Conservation (phyloP, 2,797 vertebrate species). For the Hoplostethus mediterraneus region DNA sequence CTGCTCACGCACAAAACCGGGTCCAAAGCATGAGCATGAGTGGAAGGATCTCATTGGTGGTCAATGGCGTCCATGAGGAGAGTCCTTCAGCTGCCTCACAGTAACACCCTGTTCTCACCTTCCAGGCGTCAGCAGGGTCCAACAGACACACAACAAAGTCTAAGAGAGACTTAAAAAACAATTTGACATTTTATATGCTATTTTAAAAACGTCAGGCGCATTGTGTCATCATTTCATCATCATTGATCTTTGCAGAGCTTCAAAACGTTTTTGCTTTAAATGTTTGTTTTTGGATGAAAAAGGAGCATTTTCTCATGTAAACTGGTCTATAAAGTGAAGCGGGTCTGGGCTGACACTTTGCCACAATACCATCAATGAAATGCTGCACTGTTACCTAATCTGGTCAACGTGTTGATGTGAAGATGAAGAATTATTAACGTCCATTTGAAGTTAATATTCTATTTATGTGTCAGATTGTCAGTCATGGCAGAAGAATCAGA, state of each 20-base stretch:
- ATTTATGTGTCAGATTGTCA: not conserved
- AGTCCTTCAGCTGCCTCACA: conserved; percentile 61
- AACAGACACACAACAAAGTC: conserved; percentile 74
- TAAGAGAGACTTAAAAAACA: conserved; percentile 9
- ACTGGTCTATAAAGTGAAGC: not conserved
- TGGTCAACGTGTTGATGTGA: not conserved
- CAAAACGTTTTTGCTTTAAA: no score
- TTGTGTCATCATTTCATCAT: not conserved
- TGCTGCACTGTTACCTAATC: not conserved
- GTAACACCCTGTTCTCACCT: conserved; percentile 48
- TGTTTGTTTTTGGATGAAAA: no score
- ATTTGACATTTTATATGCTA: not conserved
- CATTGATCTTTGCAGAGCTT: no score
- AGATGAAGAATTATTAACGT: not conserved
- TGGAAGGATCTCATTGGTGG: conserved; percentile 62
- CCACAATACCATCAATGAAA: not conserved
- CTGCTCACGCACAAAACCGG: conserved; percentile 55
- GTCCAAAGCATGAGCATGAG: conserved; percentile 51
- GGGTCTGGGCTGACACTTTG: not conserved
- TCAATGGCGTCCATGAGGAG: conserved; percentile 32
- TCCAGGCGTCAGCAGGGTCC: conserved; percentile 28
- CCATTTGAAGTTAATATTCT: not conserved
- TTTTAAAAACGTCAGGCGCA: conserved; percentile 1
- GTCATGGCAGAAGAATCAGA: not conserved
- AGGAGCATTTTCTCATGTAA: no score